These are phyloP conservation scores for Pseudococcus longispinus DNA, from an alignment of 2,888 invertebrate genomes.

Conservation along the genomic window DNA sequence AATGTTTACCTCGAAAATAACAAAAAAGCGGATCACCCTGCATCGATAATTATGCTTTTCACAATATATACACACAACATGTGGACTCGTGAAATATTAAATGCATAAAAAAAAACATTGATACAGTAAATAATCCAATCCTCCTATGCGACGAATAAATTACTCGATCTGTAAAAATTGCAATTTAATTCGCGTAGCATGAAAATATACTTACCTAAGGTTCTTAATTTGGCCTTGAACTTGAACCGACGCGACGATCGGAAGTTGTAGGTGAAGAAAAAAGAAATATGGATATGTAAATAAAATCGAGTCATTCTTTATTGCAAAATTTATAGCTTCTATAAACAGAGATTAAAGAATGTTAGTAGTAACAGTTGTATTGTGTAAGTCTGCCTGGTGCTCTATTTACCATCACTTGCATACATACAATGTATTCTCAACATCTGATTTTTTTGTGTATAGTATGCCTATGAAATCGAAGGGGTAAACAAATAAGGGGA, in stretches of 20 bases:
- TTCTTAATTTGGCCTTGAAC: not conserved
- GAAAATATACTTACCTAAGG: not conserved
- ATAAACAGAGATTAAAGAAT: not conserved
- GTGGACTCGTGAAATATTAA: not conserved
- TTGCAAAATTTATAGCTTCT: not conserved
- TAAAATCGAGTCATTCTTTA: not conserved
- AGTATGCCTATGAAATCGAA: no score
- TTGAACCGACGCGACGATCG: not conserved
- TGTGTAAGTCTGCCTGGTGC: no score
- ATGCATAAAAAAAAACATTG: not conserved
- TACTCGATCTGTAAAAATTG: not conserved
- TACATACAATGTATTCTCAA: no score
- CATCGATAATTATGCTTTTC: no score
- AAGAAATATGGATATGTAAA: not conserved
- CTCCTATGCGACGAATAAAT: not conserved
- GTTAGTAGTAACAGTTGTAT: not conserved
- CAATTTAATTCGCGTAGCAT: not conserved
- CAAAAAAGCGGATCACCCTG: no score
- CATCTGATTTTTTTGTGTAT: no score
- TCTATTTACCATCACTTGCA: no score
- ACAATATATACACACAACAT: not conserved
- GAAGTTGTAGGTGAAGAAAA: not conserved
- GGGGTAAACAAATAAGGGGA: no score
- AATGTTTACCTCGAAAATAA: no score
- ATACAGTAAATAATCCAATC: not conserved